Evolutionary conservation across 1,140 invertebrate species (phyloP), one percentile per base, ranked within the genome.

Genomic region (Neotoxoptera formosana): DNA sequence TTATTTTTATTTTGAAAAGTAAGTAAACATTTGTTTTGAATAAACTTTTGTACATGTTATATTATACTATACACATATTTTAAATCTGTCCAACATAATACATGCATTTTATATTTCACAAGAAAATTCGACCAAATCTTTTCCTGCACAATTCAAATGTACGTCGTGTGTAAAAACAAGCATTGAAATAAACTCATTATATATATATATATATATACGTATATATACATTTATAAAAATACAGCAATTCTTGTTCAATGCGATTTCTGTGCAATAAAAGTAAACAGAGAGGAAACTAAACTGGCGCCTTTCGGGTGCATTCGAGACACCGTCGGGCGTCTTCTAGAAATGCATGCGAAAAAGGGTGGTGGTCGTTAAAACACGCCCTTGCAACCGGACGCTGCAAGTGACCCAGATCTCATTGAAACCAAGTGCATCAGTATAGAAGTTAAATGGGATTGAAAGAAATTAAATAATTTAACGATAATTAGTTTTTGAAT

Each of bases 271-370:
- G 36, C 30, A 76, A 91, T 91, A 91, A 91, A 91, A 91, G 36
- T 51, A 91, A 76, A 76, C 56, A 76, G 36, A 91, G 41, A 67
- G 90, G 41, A 91, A 91, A 91, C 56, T n/a, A 7, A 91, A 91
- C 56, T 91, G 90, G 90, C 90, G 90, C 56, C 90, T 91, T n/a
- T 91, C 30, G 25, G 90, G 25, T 91, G 90, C 41, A 91, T 76
- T 51, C 30, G 36, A 76, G 60, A 91, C 36, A 41, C 17, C 56
- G 25, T 21, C 56, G 36, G 90, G 7, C 41, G 41, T 47, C 56
- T 76, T 91, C 25, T 91, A 48, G 25, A 21, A 89, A 56, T 34
- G n/a, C n/a, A 89, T 53, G 48, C 56, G n/a, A 53, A 89, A 25
- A 17, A 25, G 48, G 87, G 87, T 89, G 47, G 45, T 48, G n/a